Conservation (phyloP, 2,888 invertebrate genomes). For the Parasteatoda lunata region DNA sequence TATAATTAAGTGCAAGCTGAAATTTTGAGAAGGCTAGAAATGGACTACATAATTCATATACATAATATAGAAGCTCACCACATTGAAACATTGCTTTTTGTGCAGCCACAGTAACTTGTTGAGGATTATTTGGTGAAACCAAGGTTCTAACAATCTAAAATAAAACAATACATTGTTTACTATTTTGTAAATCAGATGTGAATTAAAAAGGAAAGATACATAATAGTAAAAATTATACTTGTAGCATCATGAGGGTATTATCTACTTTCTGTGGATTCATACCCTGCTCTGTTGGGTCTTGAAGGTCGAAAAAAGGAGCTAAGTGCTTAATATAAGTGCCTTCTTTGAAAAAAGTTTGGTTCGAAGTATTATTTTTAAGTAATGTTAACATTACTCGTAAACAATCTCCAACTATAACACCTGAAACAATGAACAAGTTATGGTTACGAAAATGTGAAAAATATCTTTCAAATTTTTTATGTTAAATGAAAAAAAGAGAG, state of each 20-base stretch:
- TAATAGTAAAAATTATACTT: constrained; percentile 77
- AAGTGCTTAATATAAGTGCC: constrained; percentile 94
- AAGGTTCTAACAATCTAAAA: constrained; percentile 83
- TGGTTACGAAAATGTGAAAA: too few relatives aligned
- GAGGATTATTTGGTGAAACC: constrained; percentile 94
- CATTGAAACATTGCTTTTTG: constrained; percentile 92
- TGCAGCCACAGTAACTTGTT: constrained; percentile 84
- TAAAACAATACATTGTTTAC: constrained; percentile 47
- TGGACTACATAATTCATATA: too few relatives aligned
- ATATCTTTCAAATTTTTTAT: too few relatives aligned
- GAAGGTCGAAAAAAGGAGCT: constrained; percentile 88
- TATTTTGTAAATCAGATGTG: not conserved
- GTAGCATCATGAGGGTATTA: constrained; percentile 93
- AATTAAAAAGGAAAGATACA: not conserved
- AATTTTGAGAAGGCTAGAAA: too few relatives aligned
- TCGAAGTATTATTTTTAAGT: constrained; percentile 94
- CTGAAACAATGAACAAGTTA: constrained; percentile 71
- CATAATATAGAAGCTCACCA: constrained; percentile 76
- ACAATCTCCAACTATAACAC: constrained; percentile 98
- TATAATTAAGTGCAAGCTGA: too few relatives aligned
- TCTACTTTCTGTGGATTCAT: constrained; percentile 96
- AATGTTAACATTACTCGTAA: constrained; percentile 93
- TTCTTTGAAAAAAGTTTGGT: constrained; percentile 99
- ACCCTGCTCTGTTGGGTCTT: constrained; percentile 78
- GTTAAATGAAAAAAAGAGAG: too few relatives aligned